Evolutionary conservation across 2,113 vertebrate species (phyloP).

Genomic region (Accipiter cooperii): DNA sequence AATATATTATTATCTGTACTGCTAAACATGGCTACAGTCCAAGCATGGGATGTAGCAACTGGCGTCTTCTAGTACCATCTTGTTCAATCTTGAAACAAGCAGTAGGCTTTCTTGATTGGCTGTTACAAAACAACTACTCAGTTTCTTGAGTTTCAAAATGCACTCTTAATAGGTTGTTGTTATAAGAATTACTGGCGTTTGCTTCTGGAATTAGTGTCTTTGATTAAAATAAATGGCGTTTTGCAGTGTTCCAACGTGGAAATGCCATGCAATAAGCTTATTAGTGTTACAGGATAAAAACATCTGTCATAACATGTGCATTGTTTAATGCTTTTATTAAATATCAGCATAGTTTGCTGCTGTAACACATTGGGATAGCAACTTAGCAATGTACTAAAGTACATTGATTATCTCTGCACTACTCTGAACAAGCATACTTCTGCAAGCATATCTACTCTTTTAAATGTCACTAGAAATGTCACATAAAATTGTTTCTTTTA

Average conservation of each 20-base stretch:
- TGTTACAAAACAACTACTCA: background rate
- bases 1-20: background rate
- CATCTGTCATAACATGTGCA: background rate
- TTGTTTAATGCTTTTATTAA: background rate
- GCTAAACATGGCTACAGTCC: background rate
- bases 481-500: background rate
- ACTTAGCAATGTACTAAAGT: no score
- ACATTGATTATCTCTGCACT: background rate
- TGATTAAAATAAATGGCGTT: background rate
- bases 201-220: background rate
- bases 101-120: background rate
- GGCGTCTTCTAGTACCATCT: background rate
- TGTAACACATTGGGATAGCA: background rate
- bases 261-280: background rate
- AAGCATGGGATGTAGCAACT: background rate
- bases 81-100: background rate
- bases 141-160: conserved; percentile 20
- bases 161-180: background rate
- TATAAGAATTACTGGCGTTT: background rate
- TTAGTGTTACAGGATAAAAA: background rate
- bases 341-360: background rate
- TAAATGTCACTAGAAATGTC: background rate
- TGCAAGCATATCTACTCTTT: background rate
- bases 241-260: background rate
- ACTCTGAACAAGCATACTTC: background rate